Evolutionary conservation across 2,888 invertebrate genomes (phyloP).

Genomic region (Thymelicus lineola): DNA sequence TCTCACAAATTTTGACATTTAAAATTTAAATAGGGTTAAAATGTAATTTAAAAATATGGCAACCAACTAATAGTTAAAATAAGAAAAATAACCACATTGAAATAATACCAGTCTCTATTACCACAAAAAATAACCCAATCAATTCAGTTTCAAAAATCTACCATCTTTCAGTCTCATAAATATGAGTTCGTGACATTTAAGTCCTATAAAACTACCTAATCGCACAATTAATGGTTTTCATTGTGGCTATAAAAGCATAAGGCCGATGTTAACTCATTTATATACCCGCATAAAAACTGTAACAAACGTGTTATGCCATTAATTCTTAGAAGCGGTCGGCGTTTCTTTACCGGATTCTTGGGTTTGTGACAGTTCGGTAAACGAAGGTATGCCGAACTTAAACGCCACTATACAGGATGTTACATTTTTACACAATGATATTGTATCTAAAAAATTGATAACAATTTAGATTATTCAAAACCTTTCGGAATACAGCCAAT

Average conservation of each 20-base stretch:
- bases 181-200: constrained; percentile 10
- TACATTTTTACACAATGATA: background rate
- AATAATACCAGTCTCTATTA: too few species aligned
- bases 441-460: too few species aligned
- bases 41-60: too few species aligned
- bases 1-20: too few species aligned
- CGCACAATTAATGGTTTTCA: constrained; percentile 17
- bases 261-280: constrained; percentile 16
- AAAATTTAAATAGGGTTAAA: too few species aligned
- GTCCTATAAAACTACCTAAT: constrained; percentile 23
- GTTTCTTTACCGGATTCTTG: constrained; percentile 32
- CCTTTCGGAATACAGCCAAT: too few species aligned
- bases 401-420: constrained; percentile 30
- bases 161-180: constrained; percentile 19
- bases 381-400: constrained; percentile 39
- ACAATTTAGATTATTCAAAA: too few species aligned
- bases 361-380: constrained; percentile 34
- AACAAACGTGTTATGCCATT: constrained; percentile 32
- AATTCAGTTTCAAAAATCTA: background rate
- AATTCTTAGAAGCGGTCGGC: constrained; percentile 36
- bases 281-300: constrained; percentile 25
- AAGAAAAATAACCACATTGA: too few species aligned
- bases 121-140: background rate
- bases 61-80: too few species aligned
- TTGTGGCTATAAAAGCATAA: constrained; percentile 26